Conservation (phyloP, 53 echinoderm and acorn worm species). For the Hippasteria phrygiana region DNA sequence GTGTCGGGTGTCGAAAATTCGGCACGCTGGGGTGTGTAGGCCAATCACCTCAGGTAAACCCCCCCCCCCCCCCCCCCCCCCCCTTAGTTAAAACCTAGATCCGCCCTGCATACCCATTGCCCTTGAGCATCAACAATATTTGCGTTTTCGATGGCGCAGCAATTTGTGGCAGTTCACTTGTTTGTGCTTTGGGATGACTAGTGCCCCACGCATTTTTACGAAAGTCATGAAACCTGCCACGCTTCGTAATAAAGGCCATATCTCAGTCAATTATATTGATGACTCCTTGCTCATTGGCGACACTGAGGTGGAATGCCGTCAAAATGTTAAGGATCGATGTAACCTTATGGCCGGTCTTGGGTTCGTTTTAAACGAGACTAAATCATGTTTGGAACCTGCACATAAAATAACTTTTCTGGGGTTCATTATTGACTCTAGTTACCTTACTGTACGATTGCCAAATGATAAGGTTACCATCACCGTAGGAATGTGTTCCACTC, state of each 20-base stretch:
- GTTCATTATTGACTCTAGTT: neutral
- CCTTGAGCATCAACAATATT: neutral
- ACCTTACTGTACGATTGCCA: neutral
- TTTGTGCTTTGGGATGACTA: slow-evolving; percentile 9
- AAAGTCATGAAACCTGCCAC: slow-evolving; percentile 11
- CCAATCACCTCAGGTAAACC: no score
- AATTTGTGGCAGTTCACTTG: no score
- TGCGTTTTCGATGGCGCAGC: neutral
- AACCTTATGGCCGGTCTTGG: neutral
- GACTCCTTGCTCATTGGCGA: slow-evolving; percentile 5
- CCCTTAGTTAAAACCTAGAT: no score
- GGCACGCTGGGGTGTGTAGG: no score
- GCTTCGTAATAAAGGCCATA: neutral
- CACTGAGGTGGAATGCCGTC: neutral
- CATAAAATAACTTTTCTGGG: neutral
- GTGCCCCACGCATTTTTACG: slow-evolving; percentile 14
- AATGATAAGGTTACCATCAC: neutral
- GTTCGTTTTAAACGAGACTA: neutral
- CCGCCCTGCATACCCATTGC: neutral
- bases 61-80: no score
- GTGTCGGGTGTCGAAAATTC: no score
- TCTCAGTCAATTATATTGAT: slow-evolving; percentile 14
- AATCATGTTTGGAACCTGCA: neutral
- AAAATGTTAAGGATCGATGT: neutral
- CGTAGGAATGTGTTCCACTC: neutral